phyloP scores from a whole-genome alignment of 2,888 invertebrate species.

The Drosophila anomelani region DNA sequence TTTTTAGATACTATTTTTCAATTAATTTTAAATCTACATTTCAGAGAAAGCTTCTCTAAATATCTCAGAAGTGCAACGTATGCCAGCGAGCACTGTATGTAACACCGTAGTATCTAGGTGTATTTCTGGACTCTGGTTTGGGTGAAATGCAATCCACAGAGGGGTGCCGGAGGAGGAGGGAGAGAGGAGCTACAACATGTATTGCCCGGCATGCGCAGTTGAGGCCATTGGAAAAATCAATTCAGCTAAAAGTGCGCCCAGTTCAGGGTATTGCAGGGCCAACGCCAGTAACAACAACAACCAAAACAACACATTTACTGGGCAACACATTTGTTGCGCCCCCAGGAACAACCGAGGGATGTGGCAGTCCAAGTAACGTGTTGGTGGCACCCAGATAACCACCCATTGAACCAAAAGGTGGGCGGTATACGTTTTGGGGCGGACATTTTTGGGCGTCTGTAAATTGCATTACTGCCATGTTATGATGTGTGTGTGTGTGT shows the following conservation, averaged over 20 bases:
- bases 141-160: constrained; percentile 51
- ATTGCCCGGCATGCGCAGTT: constrained; percentile 76
- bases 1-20: too few relatives aligned
- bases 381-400: constrained; percentile 11
- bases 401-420: constrained; percentile 25
- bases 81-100: constrained; percentile 12
- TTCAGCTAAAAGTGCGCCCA: constrained; percentile 82
- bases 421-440: constrained; percentile 7
- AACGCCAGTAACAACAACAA: constrained; percentile 1
- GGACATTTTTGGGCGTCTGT: constrained; percentile 48
- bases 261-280: constrained; percentile 62
- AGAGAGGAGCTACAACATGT: constrained; percentile 6
- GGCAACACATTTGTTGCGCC: constrained; percentile 80
- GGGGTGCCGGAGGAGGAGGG: not conserved
- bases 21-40: not conserved
- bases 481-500: not conserved
- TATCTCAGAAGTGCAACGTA: not conserved
- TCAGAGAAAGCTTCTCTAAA: not conserved
- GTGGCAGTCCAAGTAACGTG: constrained; percentile 61
- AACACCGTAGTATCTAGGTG: constrained; percentile 3
- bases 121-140: not conserved
- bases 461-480: constrained; percentile 77
- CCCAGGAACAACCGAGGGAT: constrained; percentile 28
- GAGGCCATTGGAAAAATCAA: constrained; percentile 78
- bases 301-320: constrained; percentile 50